Conservation (phyloP, 2,797 vertebrate species). For the Enteromius unitaeniatus region DNA sequence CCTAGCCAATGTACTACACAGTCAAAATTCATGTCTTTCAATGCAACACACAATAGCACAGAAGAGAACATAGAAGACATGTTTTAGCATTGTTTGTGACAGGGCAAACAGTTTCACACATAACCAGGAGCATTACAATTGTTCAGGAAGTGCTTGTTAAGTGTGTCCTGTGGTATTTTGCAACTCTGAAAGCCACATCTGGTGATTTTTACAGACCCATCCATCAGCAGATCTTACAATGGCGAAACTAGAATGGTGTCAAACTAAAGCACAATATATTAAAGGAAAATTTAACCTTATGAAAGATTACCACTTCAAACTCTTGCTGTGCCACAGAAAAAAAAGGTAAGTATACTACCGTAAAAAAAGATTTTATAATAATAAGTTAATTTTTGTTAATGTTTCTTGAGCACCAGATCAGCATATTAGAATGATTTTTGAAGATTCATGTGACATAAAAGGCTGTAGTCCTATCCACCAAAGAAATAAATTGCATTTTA, state of each 20-base stretch:
- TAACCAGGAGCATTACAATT: background rate
- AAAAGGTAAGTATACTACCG: background rate
- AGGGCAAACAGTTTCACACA: background rate
- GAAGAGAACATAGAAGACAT: constrained; percentile 5
- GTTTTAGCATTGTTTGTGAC: constrained; percentile 3
- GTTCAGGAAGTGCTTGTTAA: background rate
- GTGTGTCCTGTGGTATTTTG: background rate
- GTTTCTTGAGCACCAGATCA: background rate
- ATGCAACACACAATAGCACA: constrained; percentile 13
- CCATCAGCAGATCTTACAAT: constrained; percentile 14
- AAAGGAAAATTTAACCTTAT: background rate
- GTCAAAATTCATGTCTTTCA: constrained; percentile 36
- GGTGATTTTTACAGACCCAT: constrained; percentile 22
- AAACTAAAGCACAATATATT: background rate
- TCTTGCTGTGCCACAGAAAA: background rate
- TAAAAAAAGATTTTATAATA: background rate
- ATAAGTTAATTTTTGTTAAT: background rate
- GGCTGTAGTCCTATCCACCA: background rate
- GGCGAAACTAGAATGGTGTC: background rate
- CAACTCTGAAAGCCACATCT: constrained; percentile 12
- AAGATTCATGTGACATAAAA: background rate
- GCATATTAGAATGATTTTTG: background rate
- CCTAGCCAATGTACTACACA: constrained; percentile 19
- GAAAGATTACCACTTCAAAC: background rate
- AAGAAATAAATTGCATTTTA: background rate